These are phyloP conservation scores for Lordiphosa andalusiaca DNA, from an alignment of 2,888 invertebrate species.

Conservation along the genomic window DNA sequence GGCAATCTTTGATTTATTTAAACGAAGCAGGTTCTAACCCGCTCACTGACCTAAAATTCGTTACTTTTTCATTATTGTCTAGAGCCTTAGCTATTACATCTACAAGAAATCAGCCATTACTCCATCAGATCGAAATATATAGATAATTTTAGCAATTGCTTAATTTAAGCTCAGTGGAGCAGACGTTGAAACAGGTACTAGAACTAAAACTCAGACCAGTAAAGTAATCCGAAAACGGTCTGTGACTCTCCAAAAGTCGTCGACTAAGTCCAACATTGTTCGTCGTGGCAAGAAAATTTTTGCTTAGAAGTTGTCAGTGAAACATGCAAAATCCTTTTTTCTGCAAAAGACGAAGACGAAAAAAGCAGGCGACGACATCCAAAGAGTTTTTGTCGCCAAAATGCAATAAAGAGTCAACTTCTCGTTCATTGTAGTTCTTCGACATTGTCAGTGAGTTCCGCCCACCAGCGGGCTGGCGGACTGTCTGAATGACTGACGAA, in stretches of 20 bases:
- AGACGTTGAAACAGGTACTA: too few species aligned
- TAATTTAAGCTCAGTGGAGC: too few species aligned
- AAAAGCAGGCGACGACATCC: constrained; percentile 35
- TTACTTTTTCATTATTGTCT: too few species aligned
- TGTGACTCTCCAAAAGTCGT: background rate
- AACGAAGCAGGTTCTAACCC: too few species aligned
- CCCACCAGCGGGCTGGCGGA: constrained; percentile 21
- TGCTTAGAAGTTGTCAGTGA: constrained; percentile 51
- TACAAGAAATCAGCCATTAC: too few species aligned
- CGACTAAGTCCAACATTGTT: constrained; percentile 24
- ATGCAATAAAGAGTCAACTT: constrained; percentile 62
- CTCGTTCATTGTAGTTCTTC: constrained; percentile 30
- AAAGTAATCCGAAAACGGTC: too few species aligned
- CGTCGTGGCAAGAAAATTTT: constrained; percentile 34
- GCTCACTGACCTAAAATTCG: too few species aligned
- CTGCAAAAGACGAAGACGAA: constrained; percentile 16
- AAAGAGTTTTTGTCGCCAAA: constrained; percentile 63
- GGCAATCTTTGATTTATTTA: too few species aligned
- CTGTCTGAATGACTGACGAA: constrained; percentile 50
- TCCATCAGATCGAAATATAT: too few species aligned
- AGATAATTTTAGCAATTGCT: too few species aligned
- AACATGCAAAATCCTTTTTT: constrained; percentile 60
- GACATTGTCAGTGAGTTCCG: constrained; percentile 27
- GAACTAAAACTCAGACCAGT: too few species aligned
- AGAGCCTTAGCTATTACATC: too few species aligned